Base-by-base conservation (phyloP, 2,113 vertebrate genomes). In the Albula goreensis region DNA sequence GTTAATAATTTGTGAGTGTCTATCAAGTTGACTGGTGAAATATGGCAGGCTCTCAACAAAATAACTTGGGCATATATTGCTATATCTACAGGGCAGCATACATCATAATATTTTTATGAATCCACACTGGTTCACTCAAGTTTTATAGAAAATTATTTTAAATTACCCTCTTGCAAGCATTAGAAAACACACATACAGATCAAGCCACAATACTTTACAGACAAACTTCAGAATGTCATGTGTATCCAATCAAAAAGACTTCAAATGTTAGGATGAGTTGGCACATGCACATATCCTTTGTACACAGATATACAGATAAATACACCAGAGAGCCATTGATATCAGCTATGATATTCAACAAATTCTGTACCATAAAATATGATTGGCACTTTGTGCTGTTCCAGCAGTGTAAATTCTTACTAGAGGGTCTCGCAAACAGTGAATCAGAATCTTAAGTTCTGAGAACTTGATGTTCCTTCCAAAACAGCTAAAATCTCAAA, bases 251-350 rank as follows among this genome's bases (percentile, higher is more conserved):
- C 12, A 52, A 81, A 86, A 86, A 19, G 63, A 74, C 19, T 70
- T 70, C 1, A 86, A 86, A 82, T n/a, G 5, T 86, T 53, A 41
- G 49, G 74, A 83, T 86, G 63, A 51, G 78, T 86, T 86, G 85
- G 85, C 85, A 86, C 85, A 78, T 86, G 85, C 80, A 77, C 70
- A 86, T 74, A 78, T 25, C 80, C 66, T 53, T 53, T 82, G 52
- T 49, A 63, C 85, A 86, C 66, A 81, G 53, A 81, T 82, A 78
- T 78, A 83, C 85, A 86, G 50, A 83, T 83, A 74, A 53, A 56
- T 83, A 86, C 19, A 82, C 19, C 66, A 78, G 51, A 49, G 19
- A 83, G 80, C 82, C 53, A 82, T 50, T 52, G 63, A 52, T 31
- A 22, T 57, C 41, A 85, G 52, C 41, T 50, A 53, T 7, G 12